Evolutionary conservation across 1,140 invertebrate species (phyloP), one percentile per base, ranked within the genome.

Genomic region (Atta texana): DNA sequence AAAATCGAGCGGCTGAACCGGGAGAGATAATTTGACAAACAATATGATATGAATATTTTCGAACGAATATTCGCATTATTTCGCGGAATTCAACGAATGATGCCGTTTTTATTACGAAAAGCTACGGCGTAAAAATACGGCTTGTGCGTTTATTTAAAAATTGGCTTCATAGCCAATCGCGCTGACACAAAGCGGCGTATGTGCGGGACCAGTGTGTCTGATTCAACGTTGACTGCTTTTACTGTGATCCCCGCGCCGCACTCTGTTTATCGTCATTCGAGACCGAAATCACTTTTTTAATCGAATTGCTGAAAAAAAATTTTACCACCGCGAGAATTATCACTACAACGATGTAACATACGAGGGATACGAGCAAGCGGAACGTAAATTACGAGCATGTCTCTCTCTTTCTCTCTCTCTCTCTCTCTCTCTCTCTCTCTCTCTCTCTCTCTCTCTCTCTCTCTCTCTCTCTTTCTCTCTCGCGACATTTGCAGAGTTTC

Each of bases 211-310:
- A 12, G 24, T 44, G 68, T 59, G 80, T 49, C 80, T 63, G 80
- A 63, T 75, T 84, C 59, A 63, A 84, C 80, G 69, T 61, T n/a
- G 80, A 84, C 69, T 39, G 55, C 8, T 49, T 84, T 75, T 69
- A 84, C 69, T 84, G 80, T 16, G 39, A 28, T 18, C 21, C 64
- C 80, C n/a, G 63, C 44, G n/a, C 49, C 31, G 31, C 28, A 61
- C 24, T 72, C 18, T 49, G 80, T 84, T 84, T 74, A 61, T 57
- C 80, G 39, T 49, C 44, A 31, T 61, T 28, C n/a, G 7, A 28
- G 34, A 28, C 21, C 61, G 28, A 80, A 61, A 82, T 82, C 55
- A 66, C 51, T 84, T 75, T 82, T 84, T 75, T 61, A 74, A 84
- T 84, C 55, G 12, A 18, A 61, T 57, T 21, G 18, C 6, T n/a